Base-by-base conservation (phyloP, 2,797 vertebrate species). In the Rhincodon typus region DNA sequence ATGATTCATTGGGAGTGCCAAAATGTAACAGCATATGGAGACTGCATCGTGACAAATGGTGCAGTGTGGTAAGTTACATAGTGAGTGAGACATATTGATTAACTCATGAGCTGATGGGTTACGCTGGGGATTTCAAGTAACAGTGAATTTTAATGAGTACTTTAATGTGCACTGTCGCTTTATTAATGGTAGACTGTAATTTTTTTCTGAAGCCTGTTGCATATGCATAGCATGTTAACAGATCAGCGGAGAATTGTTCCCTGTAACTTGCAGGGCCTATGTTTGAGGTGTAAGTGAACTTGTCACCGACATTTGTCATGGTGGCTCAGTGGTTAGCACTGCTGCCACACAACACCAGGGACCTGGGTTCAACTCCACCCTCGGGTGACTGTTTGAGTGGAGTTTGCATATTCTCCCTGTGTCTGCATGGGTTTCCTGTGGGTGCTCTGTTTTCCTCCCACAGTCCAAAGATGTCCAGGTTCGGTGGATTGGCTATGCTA, bases 1-100 rank as follows among this genome's bases (percentile, higher is more conserved):
- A 21, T 91, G 88, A 91, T 66, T 91, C 88, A 91, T 21, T 94
- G 66, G 53, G 53, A 70, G 8, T 70, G 62, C 38, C 91, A 94
- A 27, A 38, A 69, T 42, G 67, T 70, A 38, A n/a, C 53, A 57
- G 57, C 53, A 90, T 23, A 94, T 94, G 53, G 62, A 27, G n/a
- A 42, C 66, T 27, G 10, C 42, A 7, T 70, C 82, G 19, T 84
- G 53, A 91, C 88, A 21, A 91, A 66, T 66, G 15, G 57, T 66
- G 57, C 34, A 66, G 66, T 90, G 5, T 34, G 87, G 17, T 62
- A 90, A 90, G 53, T 91, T 66, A 34, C 27, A 6, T 5, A 17
- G 15, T n/a, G n/a, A 66, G 30, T 90, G 27, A 62, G 30, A 34
- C 53, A 34, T 57, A 57, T 62, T 91, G 88, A 1, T n/a, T 91